Evolutionary conservation across 2,797 vertebrate genomes (phyloP).

Genomic region (Garrulus glandarius): DNA sequence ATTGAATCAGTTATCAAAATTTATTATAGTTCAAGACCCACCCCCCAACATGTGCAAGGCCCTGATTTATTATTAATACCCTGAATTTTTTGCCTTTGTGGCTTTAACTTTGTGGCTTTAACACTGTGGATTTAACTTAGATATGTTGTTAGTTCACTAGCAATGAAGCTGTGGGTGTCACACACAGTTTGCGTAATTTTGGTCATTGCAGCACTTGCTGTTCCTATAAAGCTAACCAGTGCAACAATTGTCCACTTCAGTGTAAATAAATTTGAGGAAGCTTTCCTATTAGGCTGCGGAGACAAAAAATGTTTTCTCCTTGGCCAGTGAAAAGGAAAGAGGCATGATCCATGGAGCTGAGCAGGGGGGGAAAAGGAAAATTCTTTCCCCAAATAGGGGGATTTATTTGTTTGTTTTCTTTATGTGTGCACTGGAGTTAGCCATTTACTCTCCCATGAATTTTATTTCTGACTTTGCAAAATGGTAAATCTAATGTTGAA

Average conservation of each 20-base stretch:
- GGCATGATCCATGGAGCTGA: background rate
- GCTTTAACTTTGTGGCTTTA: too few relatives aligned
- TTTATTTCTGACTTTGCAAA: background rate
- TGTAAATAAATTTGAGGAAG: background rate
- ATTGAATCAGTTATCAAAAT: slow-evolving; percentile 4
- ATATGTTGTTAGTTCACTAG: background rate
- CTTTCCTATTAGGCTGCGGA: background rate
- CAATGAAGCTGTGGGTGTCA: background rate
- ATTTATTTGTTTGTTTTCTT: background rate
- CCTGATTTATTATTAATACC: background rate
- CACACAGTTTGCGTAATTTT: background rate
- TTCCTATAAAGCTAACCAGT: background rate
- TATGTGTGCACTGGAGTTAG: background rate
- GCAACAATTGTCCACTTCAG: background rate
- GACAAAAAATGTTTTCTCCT: background rate
- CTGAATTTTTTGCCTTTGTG: background rate
- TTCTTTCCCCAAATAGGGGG: background rate
- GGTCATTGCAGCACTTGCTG: background rate
- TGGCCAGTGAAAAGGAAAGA: background rate
- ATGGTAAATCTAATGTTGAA: background rate
- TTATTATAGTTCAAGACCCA: background rate
- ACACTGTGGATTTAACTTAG: background rate
- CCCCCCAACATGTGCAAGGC: background rate
- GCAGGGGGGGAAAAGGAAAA: background rate
- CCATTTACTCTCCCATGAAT: background rate